These are phyloP conservation scores for Heliconius eleuchia DNA, from an alignment of 1,140 invertebrate genomes.

Conservation along the genomic window DNA sequence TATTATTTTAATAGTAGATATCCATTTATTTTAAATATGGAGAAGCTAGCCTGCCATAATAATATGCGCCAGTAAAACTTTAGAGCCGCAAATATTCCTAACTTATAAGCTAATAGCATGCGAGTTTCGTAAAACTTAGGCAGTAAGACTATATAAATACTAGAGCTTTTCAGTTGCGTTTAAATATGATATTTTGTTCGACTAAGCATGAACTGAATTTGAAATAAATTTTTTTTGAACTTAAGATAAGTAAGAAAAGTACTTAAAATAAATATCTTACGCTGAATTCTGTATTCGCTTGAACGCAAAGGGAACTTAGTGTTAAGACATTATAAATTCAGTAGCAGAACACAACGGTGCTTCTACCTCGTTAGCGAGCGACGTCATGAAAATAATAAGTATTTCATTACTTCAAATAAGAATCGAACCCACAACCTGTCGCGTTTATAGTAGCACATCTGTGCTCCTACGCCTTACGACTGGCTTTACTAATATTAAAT, in stretches of 20 bases:
- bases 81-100: slow-evolving; percentile 24
- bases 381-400: too few species aligned
- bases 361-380: too few species aligned
- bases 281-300: too few species aligned
- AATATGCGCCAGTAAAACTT: slow-evolving; percentile 27
- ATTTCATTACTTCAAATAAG: too few species aligned
- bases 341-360: too few species aligned
- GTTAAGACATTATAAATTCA: too few species aligned
- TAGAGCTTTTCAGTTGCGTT: not conserved
- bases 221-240: not conserved
- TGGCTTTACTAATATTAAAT: too few species aligned
- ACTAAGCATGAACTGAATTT: not conserved
- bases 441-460: too few species aligned
- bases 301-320: too few species aligned
- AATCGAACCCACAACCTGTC: too few species aligned
- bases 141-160: slow-evolving; percentile 11
- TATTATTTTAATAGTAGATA: not conserved
- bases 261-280: not conserved
- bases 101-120: slow-evolving; percentile 14
- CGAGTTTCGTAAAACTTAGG: slow-evolving; percentile 6
- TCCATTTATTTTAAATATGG: not conserved
- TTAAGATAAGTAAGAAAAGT: not conserved
- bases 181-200: not conserved
- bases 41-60: slow-evolving; percentile 11
- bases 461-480: too few species aligned